These are phyloP conservation scores for Heterotis niloticus DNA, from an alignment of 2,113 vertebrate species.

Conservation along the genomic window DNA sequence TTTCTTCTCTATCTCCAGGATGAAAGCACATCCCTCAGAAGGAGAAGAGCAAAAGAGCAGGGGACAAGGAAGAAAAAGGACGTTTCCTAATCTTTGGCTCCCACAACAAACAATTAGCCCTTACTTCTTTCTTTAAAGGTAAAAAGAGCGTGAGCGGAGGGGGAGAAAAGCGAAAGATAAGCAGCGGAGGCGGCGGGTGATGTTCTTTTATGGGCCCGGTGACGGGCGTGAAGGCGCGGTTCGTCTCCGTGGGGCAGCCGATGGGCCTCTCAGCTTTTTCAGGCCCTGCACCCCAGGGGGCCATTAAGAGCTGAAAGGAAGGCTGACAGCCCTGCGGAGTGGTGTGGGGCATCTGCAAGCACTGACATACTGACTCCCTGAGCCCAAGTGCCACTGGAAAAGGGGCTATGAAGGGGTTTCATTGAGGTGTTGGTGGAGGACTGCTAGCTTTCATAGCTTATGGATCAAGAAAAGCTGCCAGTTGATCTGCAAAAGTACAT, in stretches of 20 bases:
- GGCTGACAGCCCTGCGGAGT: conserved; percentile 78
- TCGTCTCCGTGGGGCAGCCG: conserved; percentile 64
- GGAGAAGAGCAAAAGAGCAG: conserved; percentile 41
- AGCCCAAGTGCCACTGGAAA: conserved; percentile 68
- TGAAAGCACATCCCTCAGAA: conserved; percentile 51
- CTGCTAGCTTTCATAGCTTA: conserved; percentile 43
- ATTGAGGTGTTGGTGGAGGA: conserved; percentile 42
- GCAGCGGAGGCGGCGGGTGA: conserved; percentile 48
- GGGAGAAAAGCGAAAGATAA: conserved; percentile 31
- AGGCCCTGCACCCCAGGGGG: conserved; percentile 82
- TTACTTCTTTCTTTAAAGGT: conserved; percentile 60
- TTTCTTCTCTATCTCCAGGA: conserved; percentile 46
- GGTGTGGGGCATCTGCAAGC: conserved; percentile 83
- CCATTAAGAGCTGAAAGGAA: conserved; percentile 78
- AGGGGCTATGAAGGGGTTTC: conserved; percentile 69
- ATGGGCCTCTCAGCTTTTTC: conserved; percentile 68
- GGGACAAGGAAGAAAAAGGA: conserved; percentile 47
- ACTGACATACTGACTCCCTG: conserved; percentile 82
- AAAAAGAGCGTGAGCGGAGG: conserved; percentile 27
- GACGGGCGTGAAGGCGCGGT: conserved; percentile 64
- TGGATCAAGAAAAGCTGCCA: conserved; percentile 42
- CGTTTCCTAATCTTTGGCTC: conserved; percentile 68
- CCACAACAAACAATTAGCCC: conserved; percentile 77
- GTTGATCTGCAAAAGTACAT: background rate
- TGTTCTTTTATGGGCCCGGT: conserved; percentile 72